phyloP scores from a whole-genome alignment of 1,140 invertebrate species.

The Episyrphus balteatus region DNA sequence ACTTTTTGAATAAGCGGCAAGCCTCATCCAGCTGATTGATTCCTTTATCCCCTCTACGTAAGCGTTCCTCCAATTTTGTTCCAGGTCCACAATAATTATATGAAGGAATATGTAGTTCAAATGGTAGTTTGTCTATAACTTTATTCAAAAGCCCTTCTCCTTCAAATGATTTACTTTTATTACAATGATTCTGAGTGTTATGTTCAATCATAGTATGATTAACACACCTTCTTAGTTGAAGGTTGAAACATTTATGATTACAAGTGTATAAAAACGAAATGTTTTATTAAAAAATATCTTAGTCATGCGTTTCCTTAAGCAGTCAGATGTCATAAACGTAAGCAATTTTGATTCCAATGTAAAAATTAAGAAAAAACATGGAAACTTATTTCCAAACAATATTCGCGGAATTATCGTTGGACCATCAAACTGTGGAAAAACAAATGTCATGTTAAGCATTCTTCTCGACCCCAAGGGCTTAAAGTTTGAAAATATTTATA shows the following conservation, averaged over 20 bases:
- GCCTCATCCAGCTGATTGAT: constrained; percentile 23
- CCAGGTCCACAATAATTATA: constrained; percentile 37
- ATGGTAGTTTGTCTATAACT: constrained; percentile 32
- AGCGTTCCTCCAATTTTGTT: constrained; percentile 29
- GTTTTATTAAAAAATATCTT: too few species aligned
- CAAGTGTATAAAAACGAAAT: too few species aligned
- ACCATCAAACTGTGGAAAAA: constrained; percentile 32
- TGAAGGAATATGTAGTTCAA: constrained; percentile 37
- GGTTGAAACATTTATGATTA: too few species aligned
- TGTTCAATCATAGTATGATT: constrained; percentile 1
- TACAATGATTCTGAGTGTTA: constrained; percentile 2
- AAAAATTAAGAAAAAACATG: constrained; percentile 1
- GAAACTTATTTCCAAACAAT: constrained; percentile 8
- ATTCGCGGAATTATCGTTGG: constrained; percentile 21
- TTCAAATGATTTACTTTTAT: constrained; percentile 1
- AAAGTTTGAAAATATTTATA: constrained; percentile 33
- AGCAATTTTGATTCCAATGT: too few species aligned
- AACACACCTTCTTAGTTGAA: too few species aligned
- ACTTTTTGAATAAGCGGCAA: constrained; percentile 26
- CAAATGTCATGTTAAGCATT: constrained; percentile 25
- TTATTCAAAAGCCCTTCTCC: constrained; percentile 18
- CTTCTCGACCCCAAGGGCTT: constrained; percentile 24
- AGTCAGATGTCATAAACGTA: too few species aligned
- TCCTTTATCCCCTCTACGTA: constrained; percentile 16
- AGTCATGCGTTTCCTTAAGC: too few species aligned